Base-by-base conservation (phyloP, 2,797 vertebrate species). In the Synanceia verrucosa region DNA sequence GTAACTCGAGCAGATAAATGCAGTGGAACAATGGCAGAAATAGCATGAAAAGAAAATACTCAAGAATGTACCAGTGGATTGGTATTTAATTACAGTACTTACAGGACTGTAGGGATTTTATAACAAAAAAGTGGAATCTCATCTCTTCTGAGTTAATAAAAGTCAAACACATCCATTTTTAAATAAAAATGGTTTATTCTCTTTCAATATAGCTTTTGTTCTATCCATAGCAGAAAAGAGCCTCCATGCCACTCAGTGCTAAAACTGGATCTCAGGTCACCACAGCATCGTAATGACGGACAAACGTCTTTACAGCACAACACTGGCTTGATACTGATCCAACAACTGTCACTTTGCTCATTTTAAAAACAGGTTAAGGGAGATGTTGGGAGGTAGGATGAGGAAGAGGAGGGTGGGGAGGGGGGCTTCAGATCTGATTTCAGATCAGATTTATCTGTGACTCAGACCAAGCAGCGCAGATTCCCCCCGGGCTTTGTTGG, bases 131-230 rank as follows among this genome's bases (percentile, higher is more conserved):
- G 46, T 1, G 5, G 36, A 55, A 19, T 16, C 55, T 19, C 31
- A 10, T 4, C 2, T 60, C 8, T 19, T 62, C 8, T 3, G 66
- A 67, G 19, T 19, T n/a, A 78, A 68, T 34, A 47, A 80, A 56
- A 50, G 19, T 50, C 51, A 3, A 10, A 78, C 56, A 76, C 34
- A 31, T 18, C 3, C 18, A 36, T 66, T 39, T 81, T 92, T 90
- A 94, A 91, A 92, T 94, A 95, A 94, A 94, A 95, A 94, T 81
- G 78, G 89, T 94, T 94, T 95, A 92, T 92, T 95, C 91, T 94
- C 92, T 94, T 93, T 93, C 83, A 92, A 91, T 92, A 94, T 93
- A 93, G 88, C 91, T 94, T 94, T 93, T 91, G 87, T 93, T 94
- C 91, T 93, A 94, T 92, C 86, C 86, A 87, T 88, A 89, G 89